Conservation (phyloP, 2,113 vertebrate genomes). For the Cairina moschata region DNA sequence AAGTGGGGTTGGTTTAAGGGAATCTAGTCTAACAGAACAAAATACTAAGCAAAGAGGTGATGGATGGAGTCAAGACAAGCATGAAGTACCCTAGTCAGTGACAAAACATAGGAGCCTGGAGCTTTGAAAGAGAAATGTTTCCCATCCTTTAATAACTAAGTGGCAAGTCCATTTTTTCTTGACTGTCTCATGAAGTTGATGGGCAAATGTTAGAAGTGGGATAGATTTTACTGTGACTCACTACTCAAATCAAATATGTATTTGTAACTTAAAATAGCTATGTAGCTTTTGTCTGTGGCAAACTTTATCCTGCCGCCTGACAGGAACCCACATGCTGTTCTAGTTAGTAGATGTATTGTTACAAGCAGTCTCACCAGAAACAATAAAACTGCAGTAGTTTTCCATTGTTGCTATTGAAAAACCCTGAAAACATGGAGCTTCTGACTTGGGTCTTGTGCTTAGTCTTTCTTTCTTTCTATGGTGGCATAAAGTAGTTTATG, state of each 20-base stretch:
- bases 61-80: neutral
- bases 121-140: neutral
- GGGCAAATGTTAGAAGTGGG: neutral
- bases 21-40: neutral
- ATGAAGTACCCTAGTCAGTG: neutral
- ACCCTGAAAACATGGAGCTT: neutral
- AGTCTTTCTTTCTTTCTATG: neutral
- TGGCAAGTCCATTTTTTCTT: neutral
- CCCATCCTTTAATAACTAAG: neutral
- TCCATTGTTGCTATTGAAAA: neutral
- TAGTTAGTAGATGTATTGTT: neutral
- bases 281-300: neutral
- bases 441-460: neutral
- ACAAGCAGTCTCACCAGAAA: neutral
- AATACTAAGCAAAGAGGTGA: neutral
- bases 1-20: neutral
- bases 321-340: neutral
- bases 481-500: neutral
- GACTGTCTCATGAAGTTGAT: neutral
- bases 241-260: neutral
- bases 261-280: neutral
- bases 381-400: neutral
- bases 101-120: neutral
- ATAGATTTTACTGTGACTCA: neutral
- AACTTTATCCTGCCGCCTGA: neutral